Evolutionary conservation across 2,888 invertebrate genomes (phyloP), one percentile per base, ranked within the genome.

Genomic region (Phortica magna): DNA sequence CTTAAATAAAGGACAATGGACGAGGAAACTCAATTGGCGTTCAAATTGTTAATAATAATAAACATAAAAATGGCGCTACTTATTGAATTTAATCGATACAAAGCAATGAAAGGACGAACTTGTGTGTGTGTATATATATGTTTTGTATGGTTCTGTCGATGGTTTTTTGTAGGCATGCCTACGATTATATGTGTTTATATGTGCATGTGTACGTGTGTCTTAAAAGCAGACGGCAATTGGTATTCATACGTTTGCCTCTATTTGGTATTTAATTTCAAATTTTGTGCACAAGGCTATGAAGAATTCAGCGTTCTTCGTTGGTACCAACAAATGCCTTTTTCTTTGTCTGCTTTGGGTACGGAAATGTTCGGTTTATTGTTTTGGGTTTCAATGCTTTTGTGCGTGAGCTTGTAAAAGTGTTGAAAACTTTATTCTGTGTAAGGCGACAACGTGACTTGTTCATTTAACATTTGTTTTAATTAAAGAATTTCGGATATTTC

Each of bases 51-150:
- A 39, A 74, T 74, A 74, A 57, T 65, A 67, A 74, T 67, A 74
- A 67, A 74, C 17, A 22, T 53, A 65, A 17, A 67, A 74, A 74
- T 67, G 67, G n/a, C 22, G 41, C 67, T 43, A 43, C 17, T 74
- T 67, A 67, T 65, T 65, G 67, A 74, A 74, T 74, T 74, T 65
- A 74, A 74, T 74, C 74, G 67, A 74, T 67, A 67, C 53, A 64
- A 42, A 6, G 68, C 12, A 61, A 61, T 39, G 55, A 48, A 70
- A 12, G 48, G 48, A 22, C 61, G 19, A 7, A 61, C 61, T 61
- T 43, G 43, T 43, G 48, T 19, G n/a, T 68, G 3, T 67, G 67
- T 42, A 31, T 31, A 31, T 31, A 31, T 31, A 31, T 31, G n/a
- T 14, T 55, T 55, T 55, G 55, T 55, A n/a, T 55, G 14, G 55